Evolutionary conservation across 1,140 invertebrate genomes (phyloP).

Genomic region (Trypoxylus dichotomus): DNA sequence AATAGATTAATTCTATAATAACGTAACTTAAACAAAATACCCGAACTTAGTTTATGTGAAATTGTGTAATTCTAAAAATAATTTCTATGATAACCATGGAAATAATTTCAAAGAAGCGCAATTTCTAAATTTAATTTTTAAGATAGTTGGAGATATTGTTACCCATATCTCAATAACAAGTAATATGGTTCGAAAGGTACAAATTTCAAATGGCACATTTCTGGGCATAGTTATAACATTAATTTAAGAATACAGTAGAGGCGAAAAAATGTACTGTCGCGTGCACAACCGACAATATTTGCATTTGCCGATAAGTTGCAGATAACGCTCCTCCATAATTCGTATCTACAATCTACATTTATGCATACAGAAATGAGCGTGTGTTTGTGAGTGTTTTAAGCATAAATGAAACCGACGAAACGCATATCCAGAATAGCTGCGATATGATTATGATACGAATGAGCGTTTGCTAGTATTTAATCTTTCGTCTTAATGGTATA

Average conservation of each 20-base stretch:
- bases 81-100: too few species aligned
- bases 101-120: too few species aligned
- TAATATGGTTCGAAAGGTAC: too few species aligned
- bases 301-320: slow-evolving; percentile 18
- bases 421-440: slow-evolving; percentile 2
- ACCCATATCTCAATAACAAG: too few species aligned
- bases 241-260: background rate
- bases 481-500: slow-evolving; percentile 23
- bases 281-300: slow-evolving; percentile 21
- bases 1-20: too few species aligned
- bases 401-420: slow-evolving; percentile 16
- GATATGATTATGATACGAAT: slow-evolving; percentile 12
- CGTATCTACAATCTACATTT: slow-evolving; percentile 27
- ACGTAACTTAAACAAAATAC: too few species aligned
- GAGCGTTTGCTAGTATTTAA: slow-evolving; percentile 9
- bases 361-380: background rate
- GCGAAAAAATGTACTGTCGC: background rate
- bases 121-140: too few species aligned
- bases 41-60: too few species aligned
- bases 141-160: too few species aligned
- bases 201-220: background rate
- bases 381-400: slow-evolving; percentile 1
- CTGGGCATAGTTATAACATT: background rate
- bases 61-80: too few species aligned
- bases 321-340: slow-evolving; percentile 9